These are phyloP conservation scores for Ormia ochracea DNA, from an alignment of 2,888 invertebrate species.

Conservation along the genomic window DNA sequence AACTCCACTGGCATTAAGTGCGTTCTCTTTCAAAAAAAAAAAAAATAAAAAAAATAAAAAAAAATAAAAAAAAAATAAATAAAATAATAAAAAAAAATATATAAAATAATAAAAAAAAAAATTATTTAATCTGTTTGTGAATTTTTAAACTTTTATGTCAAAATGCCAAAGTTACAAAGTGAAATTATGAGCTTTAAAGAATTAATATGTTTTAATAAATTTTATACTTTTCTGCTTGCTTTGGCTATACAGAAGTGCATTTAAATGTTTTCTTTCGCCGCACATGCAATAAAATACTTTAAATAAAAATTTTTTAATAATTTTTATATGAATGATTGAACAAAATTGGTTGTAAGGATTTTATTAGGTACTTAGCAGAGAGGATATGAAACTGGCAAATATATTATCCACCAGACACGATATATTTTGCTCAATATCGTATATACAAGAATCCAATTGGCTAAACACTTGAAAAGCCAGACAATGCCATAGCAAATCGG, in stretches of 20 bases:
- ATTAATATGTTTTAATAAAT: conserved; percentile 20
- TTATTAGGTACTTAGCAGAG: too few relatives aligned
- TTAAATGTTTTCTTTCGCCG: neutral
- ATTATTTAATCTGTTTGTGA: conserved; percentile 48
- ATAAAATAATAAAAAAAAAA: too few relatives aligned
- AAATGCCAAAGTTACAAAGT: neutral
- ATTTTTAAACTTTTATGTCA: conserved; percentile 26
- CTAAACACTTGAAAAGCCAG: too few relatives aligned
- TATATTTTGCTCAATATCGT: too few relatives aligned
- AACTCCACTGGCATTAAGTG: conserved; percentile 30
- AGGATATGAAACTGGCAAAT: too few relatives aligned
- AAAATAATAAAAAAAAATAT: conserved; percentile 26
- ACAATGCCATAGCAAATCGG: too few relatives aligned
- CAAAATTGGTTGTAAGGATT: too few relatives aligned
- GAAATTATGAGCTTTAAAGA: neutral
- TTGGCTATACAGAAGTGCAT: neutral
- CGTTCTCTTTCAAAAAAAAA: conserved; percentile 21
- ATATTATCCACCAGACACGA: too few relatives aligned
- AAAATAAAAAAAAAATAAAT: conserved; percentile 31
- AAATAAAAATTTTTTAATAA: too few relatives aligned
- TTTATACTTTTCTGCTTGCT: neutral
- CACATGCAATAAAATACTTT: too few relatives aligned
- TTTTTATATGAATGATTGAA: too few relatives aligned
- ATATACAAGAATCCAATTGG: too few relatives aligned
- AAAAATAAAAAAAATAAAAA: conserved; percentile 26